Base-by-base conservation (phyloP, 1,140 invertebrate genomes). In the Anastrepha ludens region DNA sequence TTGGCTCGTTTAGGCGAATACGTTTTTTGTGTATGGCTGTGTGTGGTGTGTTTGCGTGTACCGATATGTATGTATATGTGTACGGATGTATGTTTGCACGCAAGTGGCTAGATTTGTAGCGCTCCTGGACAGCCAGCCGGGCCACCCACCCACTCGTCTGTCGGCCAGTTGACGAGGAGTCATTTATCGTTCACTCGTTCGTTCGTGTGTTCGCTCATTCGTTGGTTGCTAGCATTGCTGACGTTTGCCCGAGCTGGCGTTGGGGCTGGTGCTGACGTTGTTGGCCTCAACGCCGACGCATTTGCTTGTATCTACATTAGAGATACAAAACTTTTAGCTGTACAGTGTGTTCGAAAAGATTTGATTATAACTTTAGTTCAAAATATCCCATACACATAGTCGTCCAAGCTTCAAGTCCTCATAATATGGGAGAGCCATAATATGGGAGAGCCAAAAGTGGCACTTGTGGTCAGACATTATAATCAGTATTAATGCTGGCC, bases 141-240 rank as follows among this genome's bases (percentile, higher is more conserved):
- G 74, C 74, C 74, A 81, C 47, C 74, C 74, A 81, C 74, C 74
- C 47, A 81, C 74, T 81, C 44, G 74, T 81, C 74, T 55, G 74
- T 58, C 74, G 47, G 47, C 47, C 17, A 81, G 74, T 81, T 81
- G 74, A 81, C 74, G 74, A 55, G 47, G 47, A 81, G 47, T 81
- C 47, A 47, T 81, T 81, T 39, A 74, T 74, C 74, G 74, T 81
- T 81, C 47, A 9, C 55, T 81, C 50, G 7, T 2, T 44, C 41
- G 39, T 44, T 70, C 67, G 41, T 11, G n/a, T n/a, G 74, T 81
- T 81, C 47, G 20, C 55, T 81, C 50, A 0, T 2, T 44, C 41
- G 15, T 17, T 47, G 44, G 39, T n/a, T 74, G 15, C 47, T 70
- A 13, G 44, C 29, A 15, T 47, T 13, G n/a, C 11, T 81, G 41